Conservation (phyloP, 2,113 vertebrate genomes). For the Hemibates koningsi region DNA sequence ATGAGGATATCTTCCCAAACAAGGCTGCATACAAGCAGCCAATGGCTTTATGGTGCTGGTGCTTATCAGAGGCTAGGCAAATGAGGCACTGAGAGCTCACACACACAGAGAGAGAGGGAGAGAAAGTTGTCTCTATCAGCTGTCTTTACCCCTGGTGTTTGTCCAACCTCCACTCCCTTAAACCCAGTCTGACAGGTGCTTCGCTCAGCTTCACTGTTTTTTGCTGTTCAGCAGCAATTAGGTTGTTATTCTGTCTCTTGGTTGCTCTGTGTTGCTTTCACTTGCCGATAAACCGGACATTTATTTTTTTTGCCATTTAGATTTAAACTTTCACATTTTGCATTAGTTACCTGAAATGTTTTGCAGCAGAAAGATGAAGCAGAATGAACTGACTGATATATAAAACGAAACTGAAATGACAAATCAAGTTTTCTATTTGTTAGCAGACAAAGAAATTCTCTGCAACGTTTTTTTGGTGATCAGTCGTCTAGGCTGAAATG, state of each 20-base stretch:
- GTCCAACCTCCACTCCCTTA: slow-evolving; percentile 51
- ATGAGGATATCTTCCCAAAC: slow-evolving; percentile 17
- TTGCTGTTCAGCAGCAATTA: neutral
- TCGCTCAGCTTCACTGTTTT: slow-evolving; percentile 25
- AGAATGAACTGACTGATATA: neutral
- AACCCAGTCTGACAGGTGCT: slow-evolving; percentile 56
- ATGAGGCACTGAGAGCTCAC: slow-evolving; percentile 5
- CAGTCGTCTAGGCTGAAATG: neutral
- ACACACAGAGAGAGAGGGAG: neutral
- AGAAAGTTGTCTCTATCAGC: slow-evolving; percentile 52
- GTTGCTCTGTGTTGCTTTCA: neutral
- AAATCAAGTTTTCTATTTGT: neutral
- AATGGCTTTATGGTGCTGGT: neutral
- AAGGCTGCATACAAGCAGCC: neutral
- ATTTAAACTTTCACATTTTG: neutral
- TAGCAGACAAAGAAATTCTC: neutral
- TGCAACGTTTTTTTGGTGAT: neutral
- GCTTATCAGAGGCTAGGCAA: slow-evolving; percentile 40
- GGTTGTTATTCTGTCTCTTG: neutral
- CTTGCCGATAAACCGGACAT: neutral
- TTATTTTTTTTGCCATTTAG: neutral
- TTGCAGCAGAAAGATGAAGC: neutral
- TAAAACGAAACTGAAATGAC: neutral
- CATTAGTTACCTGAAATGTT: neutral
- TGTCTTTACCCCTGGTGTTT: slow-evolving; percentile 46